A percentile compares a stretch with the other conserved stretches of the same genome.
These are phyloP conservation scores for Sorex maritimensis DNA, from an alignment of 2,797 vertebrate genomes.

Conservation along the genomic window DNA sequence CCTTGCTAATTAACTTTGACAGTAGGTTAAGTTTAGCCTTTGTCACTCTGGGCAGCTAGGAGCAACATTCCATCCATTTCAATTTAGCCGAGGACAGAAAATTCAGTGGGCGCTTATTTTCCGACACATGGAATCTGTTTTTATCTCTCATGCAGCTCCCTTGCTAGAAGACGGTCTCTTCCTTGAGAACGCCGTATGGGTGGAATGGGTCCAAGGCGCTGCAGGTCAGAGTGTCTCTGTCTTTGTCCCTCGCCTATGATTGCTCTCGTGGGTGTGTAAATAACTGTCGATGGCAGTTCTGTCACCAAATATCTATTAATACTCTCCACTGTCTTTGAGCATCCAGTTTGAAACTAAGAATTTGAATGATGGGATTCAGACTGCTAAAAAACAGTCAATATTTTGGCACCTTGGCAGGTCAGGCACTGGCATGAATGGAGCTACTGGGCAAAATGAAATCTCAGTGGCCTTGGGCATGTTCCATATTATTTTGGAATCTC, in stretches of 20 bases:
- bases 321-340: background rate
- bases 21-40: background rate
- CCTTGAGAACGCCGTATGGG: too few relatives aligned
- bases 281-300: background rate
- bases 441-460: too few relatives aligned
- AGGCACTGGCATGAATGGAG: rapidly evolving
- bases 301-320: background rate
- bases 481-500: background rate
- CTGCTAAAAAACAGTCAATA: background rate
- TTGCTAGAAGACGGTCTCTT: background rate
- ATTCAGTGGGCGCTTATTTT: background rate
- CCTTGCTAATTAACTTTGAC: background rate
- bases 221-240: too few relatives aligned
- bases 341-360: background rate
- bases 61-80: conserved; percentile 4
- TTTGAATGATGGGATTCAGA: background rate
- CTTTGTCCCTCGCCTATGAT: background rate
- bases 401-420: too few relatives aligned
- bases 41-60: background rate
- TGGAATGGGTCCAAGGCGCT: background rate
- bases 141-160: background rate
- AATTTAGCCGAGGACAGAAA: background rate
- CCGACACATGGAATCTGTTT: background rate
- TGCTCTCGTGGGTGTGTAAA: background rate
- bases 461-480: background rate